Evolutionary conservation across 2,888 invertebrate genomes (phyloP).

Genomic region (Pammene aurita): DNA sequence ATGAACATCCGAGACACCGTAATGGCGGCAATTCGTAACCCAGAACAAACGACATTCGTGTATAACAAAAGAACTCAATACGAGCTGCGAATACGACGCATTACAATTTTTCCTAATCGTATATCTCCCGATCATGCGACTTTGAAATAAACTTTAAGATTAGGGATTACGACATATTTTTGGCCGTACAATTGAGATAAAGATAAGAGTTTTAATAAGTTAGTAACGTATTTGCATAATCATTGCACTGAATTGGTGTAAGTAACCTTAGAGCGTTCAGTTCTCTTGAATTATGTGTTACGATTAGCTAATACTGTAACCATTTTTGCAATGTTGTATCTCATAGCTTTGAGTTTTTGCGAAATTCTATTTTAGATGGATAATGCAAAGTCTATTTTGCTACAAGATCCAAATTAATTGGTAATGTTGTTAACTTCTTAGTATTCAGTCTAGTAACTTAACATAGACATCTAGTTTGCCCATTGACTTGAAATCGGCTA

Average conservation of each 20-base stretch:
- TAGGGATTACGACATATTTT: background rate
- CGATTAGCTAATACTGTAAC: constrained; percentile 2
- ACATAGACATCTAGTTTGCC: background rate
- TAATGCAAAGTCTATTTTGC: background rate
- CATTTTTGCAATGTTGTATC: background rate
- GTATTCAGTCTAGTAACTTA: background rate
- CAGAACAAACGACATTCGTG: constrained; percentile 26
- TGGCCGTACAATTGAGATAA: background rate
- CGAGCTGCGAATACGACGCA: constrained; percentile 5
- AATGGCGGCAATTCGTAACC: constrained; percentile 28
- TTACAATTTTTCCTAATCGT: background rate
- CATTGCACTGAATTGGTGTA: constrained; percentile 25
- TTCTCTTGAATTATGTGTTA: constrained; percentile 17
- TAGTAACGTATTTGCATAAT: constrained; percentile 24
- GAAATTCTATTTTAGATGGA: too few species aligned
- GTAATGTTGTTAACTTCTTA: background rate
- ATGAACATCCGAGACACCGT: constrained; percentile 18
- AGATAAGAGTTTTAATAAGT: constrained; percentile 6
- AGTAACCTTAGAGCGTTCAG: constrained; percentile 15
- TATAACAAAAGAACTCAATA: constrained; percentile 24
- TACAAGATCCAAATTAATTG: background rate
- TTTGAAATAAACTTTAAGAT: background rate
- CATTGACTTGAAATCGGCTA: too few species aligned
- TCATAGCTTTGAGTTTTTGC: too few species aligned
- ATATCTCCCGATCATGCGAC: background rate